Percentiles rank a stretch among this genome's conserved stretches.
These are phyloP conservation scores for Chymomyza fuscimana DNA, from an alignment of 2,888 invertebrate genomes.

Conservation along the genomic window DNA sequence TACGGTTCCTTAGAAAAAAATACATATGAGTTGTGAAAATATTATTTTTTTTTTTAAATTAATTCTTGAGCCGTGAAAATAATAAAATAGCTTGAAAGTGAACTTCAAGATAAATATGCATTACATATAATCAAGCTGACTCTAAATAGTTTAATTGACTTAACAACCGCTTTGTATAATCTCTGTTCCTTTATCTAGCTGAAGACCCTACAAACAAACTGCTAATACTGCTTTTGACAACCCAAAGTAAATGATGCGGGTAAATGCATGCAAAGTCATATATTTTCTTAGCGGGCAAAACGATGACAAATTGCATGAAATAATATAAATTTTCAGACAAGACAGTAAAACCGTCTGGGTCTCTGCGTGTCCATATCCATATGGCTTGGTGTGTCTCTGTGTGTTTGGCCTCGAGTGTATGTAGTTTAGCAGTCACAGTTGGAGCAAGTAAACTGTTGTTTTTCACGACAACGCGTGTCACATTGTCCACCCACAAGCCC, in stretches of 20 bases:
- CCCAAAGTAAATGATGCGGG: neutral
- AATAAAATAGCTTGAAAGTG: too few species aligned
- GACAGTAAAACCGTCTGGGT: conserved; percentile 74
- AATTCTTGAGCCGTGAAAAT: too few species aligned
- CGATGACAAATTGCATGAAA: conserved; percentile 75
- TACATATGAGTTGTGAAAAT: too few species aligned
- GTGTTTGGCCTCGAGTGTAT: conserved; percentile 15
- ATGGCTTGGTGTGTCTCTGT: conserved; percentile 29
- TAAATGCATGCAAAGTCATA: neutral
- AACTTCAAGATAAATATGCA: too few species aligned
- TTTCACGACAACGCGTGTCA: conserved; percentile 75
- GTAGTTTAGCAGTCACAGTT: conserved; percentile 26
- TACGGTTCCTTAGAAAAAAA: too few species aligned
- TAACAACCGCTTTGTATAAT: neutral
- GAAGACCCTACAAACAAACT: neutral
- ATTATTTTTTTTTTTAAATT: too few species aligned
- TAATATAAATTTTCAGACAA: conserved; percentile 75
- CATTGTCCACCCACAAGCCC: conserved; percentile 73
- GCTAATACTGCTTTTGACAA: neutral
- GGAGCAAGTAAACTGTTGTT: conserved; percentile 71
- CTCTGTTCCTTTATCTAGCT: neutral
- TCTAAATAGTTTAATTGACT: too few species aligned
- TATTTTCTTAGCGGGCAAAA: conserved; percentile 55
- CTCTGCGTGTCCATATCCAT: conserved; percentile 5
- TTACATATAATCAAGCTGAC: too few species aligned